A percentile compares a stretch with the other conserved stretches of the same genome.
Conservation (phyloP, 2,797 vertebrate species). For the Macropodus opercularis region DNA sequence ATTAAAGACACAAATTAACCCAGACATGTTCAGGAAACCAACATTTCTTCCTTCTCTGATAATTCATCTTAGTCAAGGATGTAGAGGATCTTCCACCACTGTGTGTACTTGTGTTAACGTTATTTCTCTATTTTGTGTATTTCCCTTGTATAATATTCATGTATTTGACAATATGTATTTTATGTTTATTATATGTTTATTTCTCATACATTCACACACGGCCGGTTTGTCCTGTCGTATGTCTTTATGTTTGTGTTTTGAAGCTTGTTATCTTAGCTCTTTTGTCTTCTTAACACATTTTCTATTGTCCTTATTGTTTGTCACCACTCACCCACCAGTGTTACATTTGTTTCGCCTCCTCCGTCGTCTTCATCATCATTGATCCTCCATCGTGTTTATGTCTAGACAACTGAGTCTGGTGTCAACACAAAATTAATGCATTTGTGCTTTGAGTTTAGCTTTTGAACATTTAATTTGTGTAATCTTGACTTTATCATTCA, state of each 20-base stretch:
- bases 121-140: conserved; percentile 11
- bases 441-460: too few species aligned
- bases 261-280: conserved; percentile 14
- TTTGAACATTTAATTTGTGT: not conserved
- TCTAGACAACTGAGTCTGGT: too few species aligned
- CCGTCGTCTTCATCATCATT: not conserved
- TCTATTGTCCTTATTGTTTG: conserved; percentile 14
- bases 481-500: not conserved
- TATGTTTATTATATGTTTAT: conserved; percentile 22
- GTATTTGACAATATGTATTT: conserved; percentile 21
- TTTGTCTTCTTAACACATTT: conserved; percentile 14
- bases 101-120: conserved; percentile 17
- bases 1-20: conserved; percentile 4
- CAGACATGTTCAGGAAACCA: conserved; percentile 8
- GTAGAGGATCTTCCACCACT: not conserved
- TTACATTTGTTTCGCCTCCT: conserved; percentile 7
- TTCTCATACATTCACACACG: conserved; percentile 23
- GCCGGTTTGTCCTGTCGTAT: conserved; percentile 22
- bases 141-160: conserved; percentile 34
- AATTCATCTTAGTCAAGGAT: not conserved
- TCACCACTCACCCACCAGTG: conserved; percentile 16
- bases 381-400: not conserved
- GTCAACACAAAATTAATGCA: too few species aligned
- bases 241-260: conserved; percentile 44
- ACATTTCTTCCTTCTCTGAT: conserved; percentile 5